Evolutionary conservation across 1,140 invertebrate genomes (phyloP).

Genomic region (Kradibia gibbosae): DNA sequence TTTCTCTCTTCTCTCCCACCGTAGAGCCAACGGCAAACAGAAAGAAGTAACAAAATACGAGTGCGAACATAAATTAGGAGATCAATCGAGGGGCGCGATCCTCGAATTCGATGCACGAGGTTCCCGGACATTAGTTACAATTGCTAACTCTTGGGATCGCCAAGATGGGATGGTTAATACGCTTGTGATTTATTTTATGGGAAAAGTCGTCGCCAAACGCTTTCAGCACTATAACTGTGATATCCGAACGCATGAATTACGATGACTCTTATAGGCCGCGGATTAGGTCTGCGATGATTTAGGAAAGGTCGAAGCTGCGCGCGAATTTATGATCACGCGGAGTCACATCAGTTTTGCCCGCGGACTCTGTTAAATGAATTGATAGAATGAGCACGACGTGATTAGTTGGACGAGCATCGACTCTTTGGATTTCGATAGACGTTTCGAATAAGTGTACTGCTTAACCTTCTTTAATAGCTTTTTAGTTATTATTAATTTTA

Average conservation of each 20-base stretch:
- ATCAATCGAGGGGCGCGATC: neutral
- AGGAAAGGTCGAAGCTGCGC: neutral
- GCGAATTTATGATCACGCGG: neutral
- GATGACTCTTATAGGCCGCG: neutral
- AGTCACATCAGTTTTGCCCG: neutral
- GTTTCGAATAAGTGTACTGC: neutral
- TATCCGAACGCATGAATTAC: neutral
- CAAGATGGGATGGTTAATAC: neutral
- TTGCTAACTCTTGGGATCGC: neutral
- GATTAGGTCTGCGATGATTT: neutral
- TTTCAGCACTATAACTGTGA: neutral
- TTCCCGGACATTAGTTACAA: neutral
- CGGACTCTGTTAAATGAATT: neutral
- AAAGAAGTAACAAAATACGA: neutral
- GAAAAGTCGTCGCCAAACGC: neutral
- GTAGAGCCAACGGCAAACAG: neutral
- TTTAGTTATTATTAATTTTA: no score
- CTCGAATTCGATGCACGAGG: no score
- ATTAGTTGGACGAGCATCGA: neutral
- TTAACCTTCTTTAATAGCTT: no score
- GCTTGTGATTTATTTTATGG: conserved; percentile 36
- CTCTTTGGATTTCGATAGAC: neutral
- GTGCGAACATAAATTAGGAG: conserved; percentile 40
- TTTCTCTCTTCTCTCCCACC: no score
- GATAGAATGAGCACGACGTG: neutral